Conservation (phyloP, 2,113 vertebrate species). For the Erythrocercus mccallii region DNA sequence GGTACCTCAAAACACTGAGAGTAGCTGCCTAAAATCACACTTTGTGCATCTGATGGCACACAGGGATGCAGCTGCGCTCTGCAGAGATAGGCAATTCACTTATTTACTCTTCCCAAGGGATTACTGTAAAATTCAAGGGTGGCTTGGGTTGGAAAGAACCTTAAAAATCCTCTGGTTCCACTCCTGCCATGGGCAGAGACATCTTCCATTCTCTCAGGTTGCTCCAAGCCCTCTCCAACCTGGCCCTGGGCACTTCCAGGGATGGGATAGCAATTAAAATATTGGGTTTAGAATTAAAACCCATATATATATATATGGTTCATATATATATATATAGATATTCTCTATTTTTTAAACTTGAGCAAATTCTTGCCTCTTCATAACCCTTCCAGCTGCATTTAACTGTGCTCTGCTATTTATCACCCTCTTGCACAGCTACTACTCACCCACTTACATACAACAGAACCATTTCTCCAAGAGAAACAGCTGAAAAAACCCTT, state of each 20-base stretch:
- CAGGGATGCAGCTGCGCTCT: neutral
- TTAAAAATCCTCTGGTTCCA: neutral
- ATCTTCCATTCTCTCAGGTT: neutral
- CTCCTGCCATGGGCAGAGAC: neutral
- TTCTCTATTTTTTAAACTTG: neutral
- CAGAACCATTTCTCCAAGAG: neutral
- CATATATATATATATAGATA: rapidly evolving
- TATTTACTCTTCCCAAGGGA: neutral
- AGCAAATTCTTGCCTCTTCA: neutral
- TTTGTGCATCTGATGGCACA: rapidly evolving
- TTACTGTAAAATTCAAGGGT: neutral
- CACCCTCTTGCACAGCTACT: neutral
- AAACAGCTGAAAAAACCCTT: neutral
- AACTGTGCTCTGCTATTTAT: neutral
- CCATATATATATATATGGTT: rapidly evolving
- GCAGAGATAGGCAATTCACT: rapidly evolving
- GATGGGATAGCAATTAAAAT: neutral
- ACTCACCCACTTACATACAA: neutral
- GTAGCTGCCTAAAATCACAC: rapidly evolving
- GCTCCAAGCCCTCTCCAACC: neutral
- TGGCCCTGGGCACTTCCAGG: neutral
- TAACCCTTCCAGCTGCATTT: neutral
- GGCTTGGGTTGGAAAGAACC: neutral
- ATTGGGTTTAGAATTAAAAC: neutral
- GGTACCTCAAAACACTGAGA: rapidly evolving